A percentile compares a stretch with the other conserved stretches of the same genome.
Evolutionary conservation across 2,888 invertebrate species (phyloP).

Genomic region (Drosophila colorata): DNA sequence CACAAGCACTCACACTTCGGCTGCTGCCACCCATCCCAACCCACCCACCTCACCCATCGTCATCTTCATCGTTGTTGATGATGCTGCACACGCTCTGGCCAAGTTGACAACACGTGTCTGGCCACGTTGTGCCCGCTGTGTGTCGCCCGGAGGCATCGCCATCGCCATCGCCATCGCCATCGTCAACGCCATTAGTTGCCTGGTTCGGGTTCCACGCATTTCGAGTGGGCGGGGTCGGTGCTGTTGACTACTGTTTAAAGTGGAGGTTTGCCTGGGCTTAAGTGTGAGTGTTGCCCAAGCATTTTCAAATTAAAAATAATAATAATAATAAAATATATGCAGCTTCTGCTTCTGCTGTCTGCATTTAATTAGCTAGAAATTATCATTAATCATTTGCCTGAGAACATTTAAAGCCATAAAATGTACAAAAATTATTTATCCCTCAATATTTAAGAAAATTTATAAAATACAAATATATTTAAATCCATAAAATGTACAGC

Average conservation of each 20-base stretch:
- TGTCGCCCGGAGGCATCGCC: conserved; percentile 54
- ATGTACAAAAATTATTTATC: not conserved
- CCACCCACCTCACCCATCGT: conserved; percentile 40
- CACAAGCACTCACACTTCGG: conserved; percentile 72
- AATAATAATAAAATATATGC: conserved; percentile 14
- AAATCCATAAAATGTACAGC: conserved; percentile 15
- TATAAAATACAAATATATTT: too few relatives aligned
- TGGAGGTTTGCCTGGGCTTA: conserved; percentile 33
- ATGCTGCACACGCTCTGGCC: conserved; percentile 78
- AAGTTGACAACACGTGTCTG: conserved; percentile 76
- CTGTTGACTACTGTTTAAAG: conserved; percentile 61
- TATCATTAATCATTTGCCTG: conserved; percentile 67
- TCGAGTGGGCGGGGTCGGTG: not conserved
- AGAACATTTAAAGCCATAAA: conserved; percentile 26
- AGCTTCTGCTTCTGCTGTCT: conserved; percentile 31
- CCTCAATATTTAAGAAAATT: not conserved
- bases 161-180: conserved; percentile 13
- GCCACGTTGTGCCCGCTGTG: conserved; percentile 68
- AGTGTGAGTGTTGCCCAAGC: conserved; percentile 24
- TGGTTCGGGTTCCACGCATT: conserved; percentile 45
- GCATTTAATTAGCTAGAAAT: conserved; percentile 71
- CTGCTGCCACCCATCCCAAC: not conserved
- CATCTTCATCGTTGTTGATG: conserved; percentile 56
- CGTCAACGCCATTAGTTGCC: conserved; percentile 69
- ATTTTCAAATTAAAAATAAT: conserved; percentile 42